Base-by-base conservation (phyloP, 2,888 invertebrate species). In the Conchocele bisecta region DNA sequence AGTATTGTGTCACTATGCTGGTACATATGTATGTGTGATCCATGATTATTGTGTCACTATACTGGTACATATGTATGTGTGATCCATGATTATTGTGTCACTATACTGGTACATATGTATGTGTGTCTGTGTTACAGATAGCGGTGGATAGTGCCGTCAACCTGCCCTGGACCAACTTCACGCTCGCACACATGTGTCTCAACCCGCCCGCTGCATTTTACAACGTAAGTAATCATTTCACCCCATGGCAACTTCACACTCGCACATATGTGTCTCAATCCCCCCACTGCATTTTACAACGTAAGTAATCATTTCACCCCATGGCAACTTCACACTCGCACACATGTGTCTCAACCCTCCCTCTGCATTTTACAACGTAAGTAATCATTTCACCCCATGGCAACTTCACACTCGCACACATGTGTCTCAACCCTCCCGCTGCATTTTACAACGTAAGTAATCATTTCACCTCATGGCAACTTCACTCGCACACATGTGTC, bases 151-250 rank as follows among this genome's bases (percentile, higher is more conserved):
- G 86, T 80, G 90, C 89, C 26, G 81, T 87, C 5, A 90, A 90
- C 60, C 69, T 90, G 13, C 89, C 90, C 0, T 90, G 90, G 90
- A 71, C 85, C 33, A 87, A 87, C 75, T 90, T 90, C 72, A 90
- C 89, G 26, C 84, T 85, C 66, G 89, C 82, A 15, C 83, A 86
- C 61, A 75, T 89, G 54, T 88, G 89, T 70, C 80, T 90, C 29
- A 90, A 89, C 59, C 90, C 90, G 46, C 90, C 90, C 13, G 90
- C 87, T 44, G 87, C 89, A 2, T 90, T 89, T 75, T 90, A 90
- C 74, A 78, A 85, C 86, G 89, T 89, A 75, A 66, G 80, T 67
- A 7, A 22, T 29, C 11, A 22, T 17, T 28, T 3, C 29, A 15
- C 89, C 90, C 0, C 90, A 90, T 90, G 71, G 85, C 33, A 87